Evolutionary conservation across 2,113 vertebrate species (phyloP), one percentile per base, ranked within the genome.

Genomic region (Chiloscyllium plagiosum): DNA sequence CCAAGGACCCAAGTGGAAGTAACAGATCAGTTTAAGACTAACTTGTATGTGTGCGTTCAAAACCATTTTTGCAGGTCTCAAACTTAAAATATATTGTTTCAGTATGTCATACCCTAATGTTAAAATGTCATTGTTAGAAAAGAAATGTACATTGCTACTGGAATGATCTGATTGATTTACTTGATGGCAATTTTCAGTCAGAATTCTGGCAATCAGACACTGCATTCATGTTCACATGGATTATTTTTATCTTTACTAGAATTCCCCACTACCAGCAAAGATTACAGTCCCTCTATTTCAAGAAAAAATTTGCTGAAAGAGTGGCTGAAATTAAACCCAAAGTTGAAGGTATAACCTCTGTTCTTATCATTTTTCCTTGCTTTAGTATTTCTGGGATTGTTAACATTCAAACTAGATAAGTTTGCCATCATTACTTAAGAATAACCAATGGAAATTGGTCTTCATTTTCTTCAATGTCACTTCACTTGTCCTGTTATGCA

Each of bases 301-400:
- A 99, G 96, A 99, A 99, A 98, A 99, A 99, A 97, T 99, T 99
- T 98, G 98, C 99, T n/a, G 99, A 99, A 97, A 98, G 99, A 96
- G 98, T 99, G 97, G 98, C 98, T 37, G 99, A 99, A 97, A 98
- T 99, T 96, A 99, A 99, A 97, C 99, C 99, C 96, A 99, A 99
- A 98, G 98, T 99, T 95, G 99, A 99, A 98, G 99, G 99, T 99
- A 98, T 97, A 97, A 96, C 92, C 70, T 65, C 70, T 56, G 29
- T 85, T 96, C 20, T 95, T 78, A 61, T 13, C 95, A 70, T 22
- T 0, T 95, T 42, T 0, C 22, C 76, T 72, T 66, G 1, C 42
- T 96, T 13, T 66, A 66, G 92, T 15, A 76, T 0, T 33, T 80
- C 61, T 93, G 22, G 33, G 61, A 5, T 4, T n/a, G 33, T 37